These are phyloP conservation scores for Diaperis boleti DNA, from an alignment of 2,888 invertebrate genomes.

Conservation along the genomic window DNA sequence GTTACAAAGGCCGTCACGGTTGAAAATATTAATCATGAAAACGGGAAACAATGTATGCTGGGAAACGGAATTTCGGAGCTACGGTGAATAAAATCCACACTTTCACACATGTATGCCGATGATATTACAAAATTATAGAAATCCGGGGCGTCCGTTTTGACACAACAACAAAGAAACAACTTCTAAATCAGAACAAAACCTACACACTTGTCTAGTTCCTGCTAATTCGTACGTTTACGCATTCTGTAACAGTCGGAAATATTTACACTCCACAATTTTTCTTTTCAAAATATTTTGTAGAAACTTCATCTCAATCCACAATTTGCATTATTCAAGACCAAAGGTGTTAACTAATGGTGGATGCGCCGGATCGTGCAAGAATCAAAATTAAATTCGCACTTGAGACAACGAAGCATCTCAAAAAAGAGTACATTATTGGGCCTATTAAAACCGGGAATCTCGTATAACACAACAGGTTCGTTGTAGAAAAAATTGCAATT, in stretches of 20 bases:
- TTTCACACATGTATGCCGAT: constrained; percentile 7
- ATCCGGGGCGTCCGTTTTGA: background rate
- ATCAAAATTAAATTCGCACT: no score
- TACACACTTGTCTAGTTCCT: background rate
- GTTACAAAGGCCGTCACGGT: constrained; percentile 56
- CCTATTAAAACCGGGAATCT: no score
- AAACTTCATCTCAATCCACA: no score
- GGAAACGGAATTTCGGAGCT: constrained; percentile 35
- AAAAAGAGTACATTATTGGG: no score
- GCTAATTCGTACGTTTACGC: background rate
- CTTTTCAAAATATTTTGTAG: no score
- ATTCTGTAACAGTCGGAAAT: background rate
- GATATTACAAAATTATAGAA: constrained; percentile 2
- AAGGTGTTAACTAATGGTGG: no score
- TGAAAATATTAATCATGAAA: constrained; percentile 59
- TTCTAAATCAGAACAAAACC: background rate
- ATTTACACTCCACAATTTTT: no score
- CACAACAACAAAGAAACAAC: background rate
- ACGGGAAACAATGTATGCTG: constrained; percentile 54
- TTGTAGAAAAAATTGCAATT: no score
- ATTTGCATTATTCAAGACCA: no score
- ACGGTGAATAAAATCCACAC: constrained; percentile 26
- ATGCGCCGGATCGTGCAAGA: no score
- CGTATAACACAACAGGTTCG: no score
- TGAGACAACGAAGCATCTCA: no score